Evolutionary conservation across 2,888 invertebrate genomes (phyloP), one percentile per base, ranked within the genome.

Genomic region (Dexiosoma caninum): DNA sequence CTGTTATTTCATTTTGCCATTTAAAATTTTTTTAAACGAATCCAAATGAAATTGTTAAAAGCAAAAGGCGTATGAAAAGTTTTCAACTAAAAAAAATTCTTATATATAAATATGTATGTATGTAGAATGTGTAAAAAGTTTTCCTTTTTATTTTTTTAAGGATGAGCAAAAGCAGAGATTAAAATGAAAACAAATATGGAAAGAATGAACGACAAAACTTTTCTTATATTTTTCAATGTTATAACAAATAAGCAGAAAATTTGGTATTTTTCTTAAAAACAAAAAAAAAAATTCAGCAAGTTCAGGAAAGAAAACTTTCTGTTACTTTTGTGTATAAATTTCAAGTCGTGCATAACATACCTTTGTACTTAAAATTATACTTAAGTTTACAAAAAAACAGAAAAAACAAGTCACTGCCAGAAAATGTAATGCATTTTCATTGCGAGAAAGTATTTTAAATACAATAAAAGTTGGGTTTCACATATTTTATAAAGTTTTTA

Each of bases 61-160:
- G 51, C 53, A 77, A 69, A 70, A 59, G 69, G 16, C 62, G 62
- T 62, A 55, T 46, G 7, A 53, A 53, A 66, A 76, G 51, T 76
- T 76, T 62, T 60, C 76, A 35, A 60, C 69, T 76, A 62, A 51
- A 60, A 60, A 35, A 12, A 8, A 27, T n/a, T n/a, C 27, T 27
- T 3, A 27, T 27, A 2, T 3, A 35, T 1, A 44, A 37, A 49
- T 21, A 1, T 7, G n/a, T 32, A 44, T 19, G 8, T 16, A 59
- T 14, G 0, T 0, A 46, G 37, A 70, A 37, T 35, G 37, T n/a
- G n/a, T 57, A 2, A 59, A 70, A 70, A 70, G 14, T 59, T 70
- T 30, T 32, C 14, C 42, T 10, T 14, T 9, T 35, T 32, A 3
- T 21, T 30, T 49, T n/a, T 12, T 8, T n/a, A n/a, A 30, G 5